These are phyloP conservation scores for Doryteuthis pealeii DNA, from an alignment of 1,140 invertebrate genomes.

Conservation along the genomic window DNA sequence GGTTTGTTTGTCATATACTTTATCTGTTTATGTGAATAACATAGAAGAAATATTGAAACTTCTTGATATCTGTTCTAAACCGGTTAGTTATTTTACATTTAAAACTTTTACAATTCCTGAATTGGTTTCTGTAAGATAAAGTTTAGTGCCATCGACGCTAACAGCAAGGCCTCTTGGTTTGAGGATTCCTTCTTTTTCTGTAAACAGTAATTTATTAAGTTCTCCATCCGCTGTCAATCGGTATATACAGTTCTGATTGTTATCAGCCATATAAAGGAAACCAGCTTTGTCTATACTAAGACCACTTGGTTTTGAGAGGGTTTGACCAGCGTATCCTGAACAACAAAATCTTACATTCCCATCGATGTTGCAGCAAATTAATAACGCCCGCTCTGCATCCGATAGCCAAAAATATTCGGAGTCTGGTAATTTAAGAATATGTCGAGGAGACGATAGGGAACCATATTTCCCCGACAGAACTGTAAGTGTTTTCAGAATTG, in stretches of 20 bases:
- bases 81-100: not conserved
- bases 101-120: slow-evolving; percentile 1
- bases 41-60: no score
- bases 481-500: not conserved
- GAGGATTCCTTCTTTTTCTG: not conserved
- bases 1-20: no score
- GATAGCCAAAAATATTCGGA: not conserved
- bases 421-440: not conserved
- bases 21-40: no score
- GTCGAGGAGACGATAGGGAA: not conserved
- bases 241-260: not conserved
- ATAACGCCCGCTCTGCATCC: not conserved
- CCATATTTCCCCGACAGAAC: not conserved
- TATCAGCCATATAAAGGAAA: not conserved
- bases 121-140: not conserved
- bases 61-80: no score
- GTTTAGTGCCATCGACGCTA: not conserved
- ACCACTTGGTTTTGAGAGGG: not conserved
- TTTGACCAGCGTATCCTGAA: not conserved
- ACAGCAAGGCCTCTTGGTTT: not conserved
- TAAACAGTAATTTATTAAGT: not conserved
- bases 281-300: not conserved
- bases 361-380: not conserved
- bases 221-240: not conserved
- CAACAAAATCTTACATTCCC: not conserved